Conservation (phyloP, 2,888 invertebrate species). For the Dicycla oo region DNA sequence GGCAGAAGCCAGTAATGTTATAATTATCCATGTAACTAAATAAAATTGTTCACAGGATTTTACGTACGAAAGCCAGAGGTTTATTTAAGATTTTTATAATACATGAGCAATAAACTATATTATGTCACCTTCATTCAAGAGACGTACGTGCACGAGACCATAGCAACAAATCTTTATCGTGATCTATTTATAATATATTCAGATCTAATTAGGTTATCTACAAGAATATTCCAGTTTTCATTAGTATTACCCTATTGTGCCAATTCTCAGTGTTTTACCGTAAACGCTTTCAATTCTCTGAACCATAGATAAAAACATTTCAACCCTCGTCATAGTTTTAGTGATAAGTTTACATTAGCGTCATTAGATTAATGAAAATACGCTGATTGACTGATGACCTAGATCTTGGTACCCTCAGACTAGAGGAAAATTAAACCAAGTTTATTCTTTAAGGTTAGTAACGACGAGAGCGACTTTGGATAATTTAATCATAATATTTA, state of each 20-base stretch:
- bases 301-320: slow-evolving; percentile 23
- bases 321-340: slow-evolving; percentile 44
- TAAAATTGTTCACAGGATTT: too few species aligned
- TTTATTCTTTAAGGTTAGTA: background rate
- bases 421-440: background rate
- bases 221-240: slow-evolving; percentile 6
- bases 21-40: too few species aligned
- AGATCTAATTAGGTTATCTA: background rate
- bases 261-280: background rate
- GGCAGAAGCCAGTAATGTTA: too few species aligned
- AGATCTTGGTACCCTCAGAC: slow-evolving; percentile 11
- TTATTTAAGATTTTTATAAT: too few species aligned
- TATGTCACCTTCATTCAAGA: too few species aligned
- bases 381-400: slow-evolving; percentile 24
- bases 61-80: too few species aligned
- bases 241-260: slow-evolving; percentile 1
- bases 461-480: background rate
- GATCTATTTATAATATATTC: background rate
- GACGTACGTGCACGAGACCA: too few species aligned
- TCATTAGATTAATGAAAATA: slow-evolving; percentile 36
- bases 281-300: slow-evolving; percentile 21
- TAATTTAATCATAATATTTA: slow-evolving; percentile 10
- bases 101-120: too few species aligned
- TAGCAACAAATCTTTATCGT: background rate
- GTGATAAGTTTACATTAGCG: slow-evolving; percentile 27